These are phyloP conservation scores for Mythimna albipuncta DNA, from an alignment of 2,888 invertebrate species.

Conservation along the genomic window DNA sequence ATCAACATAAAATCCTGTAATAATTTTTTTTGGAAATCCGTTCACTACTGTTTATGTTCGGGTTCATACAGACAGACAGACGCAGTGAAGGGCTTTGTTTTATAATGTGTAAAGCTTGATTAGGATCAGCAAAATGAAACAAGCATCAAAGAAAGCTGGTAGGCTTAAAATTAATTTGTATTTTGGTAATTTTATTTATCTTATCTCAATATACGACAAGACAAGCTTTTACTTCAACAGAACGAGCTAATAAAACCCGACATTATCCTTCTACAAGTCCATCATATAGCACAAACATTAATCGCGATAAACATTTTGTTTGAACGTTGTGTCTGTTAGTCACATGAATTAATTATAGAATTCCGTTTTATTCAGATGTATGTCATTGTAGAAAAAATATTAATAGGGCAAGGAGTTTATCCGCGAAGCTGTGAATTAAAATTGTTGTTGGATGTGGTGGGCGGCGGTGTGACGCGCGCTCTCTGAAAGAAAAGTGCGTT, in stretches of 20 bases:
- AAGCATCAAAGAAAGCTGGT: background rate
- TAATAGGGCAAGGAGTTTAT: constrained; percentile 76
- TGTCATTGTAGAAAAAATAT: constrained; percentile 69
- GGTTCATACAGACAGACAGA: too few relatives aligned
- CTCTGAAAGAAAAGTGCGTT: constrained; percentile 58
- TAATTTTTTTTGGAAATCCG: too few relatives aligned
- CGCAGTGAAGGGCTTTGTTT: too few relatives aligned
- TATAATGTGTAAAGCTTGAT: background rate
- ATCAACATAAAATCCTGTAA: too few relatives aligned
- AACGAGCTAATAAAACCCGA: constrained; percentile 23
- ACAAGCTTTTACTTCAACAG: constrained; percentile 1
- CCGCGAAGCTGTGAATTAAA: constrained; percentile 77
- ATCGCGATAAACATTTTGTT: constrained; percentile 48
- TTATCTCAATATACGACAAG: constrained; percentile 6
- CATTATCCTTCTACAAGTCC: constrained; percentile 29
- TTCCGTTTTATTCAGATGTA: constrained; percentile 62
- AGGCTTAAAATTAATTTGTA: background rate
- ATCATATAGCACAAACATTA: constrained; percentile 32
- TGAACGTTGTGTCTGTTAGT: constrained; percentile 44
- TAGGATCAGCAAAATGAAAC: constrained; percentile 1
- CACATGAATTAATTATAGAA: constrained; percentile 62
- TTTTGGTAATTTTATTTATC: background rate
- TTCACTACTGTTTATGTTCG: too few relatives aligned
- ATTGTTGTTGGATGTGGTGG: constrained; percentile 71
- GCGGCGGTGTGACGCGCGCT: constrained; percentile 64